These are phyloP conservation scores for Zophobas atratus DNA, from an alignment of 1,140 invertebrate species.

Conservation along the genomic window DNA sequence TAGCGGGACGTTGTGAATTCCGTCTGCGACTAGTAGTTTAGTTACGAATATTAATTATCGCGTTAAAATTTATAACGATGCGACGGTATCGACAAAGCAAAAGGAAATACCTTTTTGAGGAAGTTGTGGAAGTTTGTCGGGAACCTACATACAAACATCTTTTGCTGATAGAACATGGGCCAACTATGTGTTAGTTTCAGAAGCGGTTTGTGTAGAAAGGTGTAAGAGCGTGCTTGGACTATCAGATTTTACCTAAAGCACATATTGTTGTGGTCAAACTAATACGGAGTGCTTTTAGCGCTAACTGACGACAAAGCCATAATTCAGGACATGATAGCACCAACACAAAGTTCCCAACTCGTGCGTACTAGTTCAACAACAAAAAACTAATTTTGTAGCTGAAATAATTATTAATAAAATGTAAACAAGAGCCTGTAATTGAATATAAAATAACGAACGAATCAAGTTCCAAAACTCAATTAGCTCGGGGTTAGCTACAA, in stretches of 20 bases:
- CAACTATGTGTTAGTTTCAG: conserved; percentile 22
- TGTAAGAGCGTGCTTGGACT: conserved; percentile 29
- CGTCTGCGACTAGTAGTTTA: background rate
- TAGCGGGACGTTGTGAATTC: background rate
- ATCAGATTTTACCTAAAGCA: conserved; percentile 26
- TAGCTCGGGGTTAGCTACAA: no score
- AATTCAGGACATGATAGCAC: background rate
- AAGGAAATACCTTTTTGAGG: background rate
- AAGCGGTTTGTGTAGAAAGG: conserved; percentile 30
- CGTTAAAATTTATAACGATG: background rate
- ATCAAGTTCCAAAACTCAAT: no score
- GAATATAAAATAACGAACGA: no score
- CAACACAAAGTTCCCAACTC: background rate
- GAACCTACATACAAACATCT: conserved; percentile 7
- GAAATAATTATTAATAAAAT: no score
- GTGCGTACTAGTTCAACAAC: no score
- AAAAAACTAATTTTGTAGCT: no score
- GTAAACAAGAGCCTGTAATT: no score
- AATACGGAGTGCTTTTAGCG: conserved; percentile 1
- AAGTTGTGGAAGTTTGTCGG: background rate
- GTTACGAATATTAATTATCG: background rate
- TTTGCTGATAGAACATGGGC: background rate
- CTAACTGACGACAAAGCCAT: background rate
- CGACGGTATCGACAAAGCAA: background rate
- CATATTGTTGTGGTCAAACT: conserved; percentile 27